Evolutionary conservation across 2,888 invertebrate species (phyloP).

Genomic region (Scaptomyza caliginosa): DNA sequence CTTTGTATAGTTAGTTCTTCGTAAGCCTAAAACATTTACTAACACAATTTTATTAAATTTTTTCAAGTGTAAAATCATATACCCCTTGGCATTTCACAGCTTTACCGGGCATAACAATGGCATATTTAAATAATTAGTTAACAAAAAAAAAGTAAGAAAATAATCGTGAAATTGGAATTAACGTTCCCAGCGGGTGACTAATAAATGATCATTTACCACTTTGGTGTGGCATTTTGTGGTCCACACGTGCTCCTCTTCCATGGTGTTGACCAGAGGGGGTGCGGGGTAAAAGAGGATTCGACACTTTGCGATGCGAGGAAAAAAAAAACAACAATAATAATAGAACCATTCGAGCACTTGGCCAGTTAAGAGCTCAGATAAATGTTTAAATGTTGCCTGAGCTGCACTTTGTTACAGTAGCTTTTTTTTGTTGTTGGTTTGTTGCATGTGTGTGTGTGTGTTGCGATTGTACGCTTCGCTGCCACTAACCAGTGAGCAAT

Average conservation of each 20-base stretch:
- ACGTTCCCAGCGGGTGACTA: slow-evolving; percentile 41
- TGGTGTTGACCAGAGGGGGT: too few relatives aligned
- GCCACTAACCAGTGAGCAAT: slow-evolving; percentile 20
- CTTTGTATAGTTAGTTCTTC: too few relatives aligned
- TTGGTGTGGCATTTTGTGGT: slow-evolving; percentile 24
- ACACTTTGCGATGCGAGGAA: not conserved
- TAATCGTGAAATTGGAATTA: slow-evolving; percentile 28
- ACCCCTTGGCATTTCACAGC: not conserved
- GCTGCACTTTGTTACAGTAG: slow-evolving; percentile 18
- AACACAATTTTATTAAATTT: too few relatives aligned
- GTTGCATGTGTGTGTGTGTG: slow-evolving; percentile 10
- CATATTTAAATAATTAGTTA: slow-evolving; percentile 52
- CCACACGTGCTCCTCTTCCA: not conserved
- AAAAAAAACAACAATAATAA: not conserved
- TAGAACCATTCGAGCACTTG: slow-evolving; percentile 19
- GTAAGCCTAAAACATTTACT: too few relatives aligned
- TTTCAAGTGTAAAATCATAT: not conserved
- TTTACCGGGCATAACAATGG: slow-evolving; percentile 18
- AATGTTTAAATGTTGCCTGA: slow-evolving; percentile 50
- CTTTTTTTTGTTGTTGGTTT: slow-evolving; percentile 6
- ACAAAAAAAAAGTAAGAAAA: too few relatives aligned
- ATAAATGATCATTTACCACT: slow-evolving; percentile 52
- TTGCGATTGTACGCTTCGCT: slow-evolving; percentile 39
- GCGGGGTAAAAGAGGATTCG: not conserved
- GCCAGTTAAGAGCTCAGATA: slow-evolving; percentile 56